A percentile compares a stretch with the other conserved stretches of the same genome.
Conservation (phyloP, 2,113 vertebrate species). For the Anolis carolinensis region DNA sequence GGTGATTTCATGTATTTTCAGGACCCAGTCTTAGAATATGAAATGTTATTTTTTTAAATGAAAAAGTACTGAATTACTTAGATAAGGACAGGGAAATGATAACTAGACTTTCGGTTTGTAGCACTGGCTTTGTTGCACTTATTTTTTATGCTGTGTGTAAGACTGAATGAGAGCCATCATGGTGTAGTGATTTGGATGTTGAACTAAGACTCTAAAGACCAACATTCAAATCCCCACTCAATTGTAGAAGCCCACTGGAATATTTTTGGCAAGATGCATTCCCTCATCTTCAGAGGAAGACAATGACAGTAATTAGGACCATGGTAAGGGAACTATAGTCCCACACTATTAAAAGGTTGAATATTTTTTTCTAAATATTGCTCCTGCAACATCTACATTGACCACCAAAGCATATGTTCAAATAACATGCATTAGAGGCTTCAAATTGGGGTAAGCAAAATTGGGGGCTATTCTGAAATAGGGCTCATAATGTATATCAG, state of each 20-base stretch:
- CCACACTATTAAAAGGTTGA: background rate
- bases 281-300: no score
- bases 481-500: no score
- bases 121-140: background rate
- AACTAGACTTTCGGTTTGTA: background rate
- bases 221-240: no score
- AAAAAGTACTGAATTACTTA: background rate
- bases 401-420: no score
- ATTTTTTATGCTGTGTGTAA: background rate
- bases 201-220: no score
- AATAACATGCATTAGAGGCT: no score
- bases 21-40: background rate
- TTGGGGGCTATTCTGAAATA: no score
- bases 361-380: no score
- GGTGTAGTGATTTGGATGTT: no score
- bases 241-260: no score
- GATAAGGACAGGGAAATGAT: background rate
- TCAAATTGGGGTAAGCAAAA: no score
- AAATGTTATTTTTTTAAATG: background rate
- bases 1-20: background rate
- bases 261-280: no score
- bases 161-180: background rate
- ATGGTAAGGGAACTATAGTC: background rate
- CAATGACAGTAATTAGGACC: background rate
- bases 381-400: background rate